Conservation (phyloP, 2,888 invertebrate genomes). For the Melipona beecheii region DNA sequence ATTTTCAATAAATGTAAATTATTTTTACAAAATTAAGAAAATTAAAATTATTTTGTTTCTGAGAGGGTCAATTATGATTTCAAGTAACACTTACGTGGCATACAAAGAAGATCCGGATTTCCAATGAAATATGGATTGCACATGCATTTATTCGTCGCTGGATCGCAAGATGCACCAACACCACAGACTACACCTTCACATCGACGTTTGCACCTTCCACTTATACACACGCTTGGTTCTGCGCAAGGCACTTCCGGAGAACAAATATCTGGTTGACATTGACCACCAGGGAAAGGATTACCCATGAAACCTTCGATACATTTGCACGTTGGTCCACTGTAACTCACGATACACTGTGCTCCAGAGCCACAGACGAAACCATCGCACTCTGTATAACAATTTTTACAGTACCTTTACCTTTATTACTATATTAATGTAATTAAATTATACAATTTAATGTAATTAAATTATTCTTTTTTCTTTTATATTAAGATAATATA, state of each 20-base stretch:
- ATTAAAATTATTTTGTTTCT: no score
- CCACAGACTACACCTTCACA: conserved; percentile 95
- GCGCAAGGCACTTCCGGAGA: conserved; percentile 91
- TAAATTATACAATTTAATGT: no score
- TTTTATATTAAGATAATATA: no score
- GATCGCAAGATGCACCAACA: conserved; percentile 94
- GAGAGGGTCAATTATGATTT: not conserved
- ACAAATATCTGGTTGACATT: conserved; percentile 92
- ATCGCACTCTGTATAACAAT: conserved; percentile 87
- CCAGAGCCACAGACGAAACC: conserved; percentile 91
- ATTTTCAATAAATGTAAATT: no score
- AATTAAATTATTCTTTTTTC: no score
- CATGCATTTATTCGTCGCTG: conserved; percentile 91
- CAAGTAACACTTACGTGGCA: conserved; percentile 91
- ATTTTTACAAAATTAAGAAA: no score
- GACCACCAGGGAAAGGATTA: conserved; percentile 96
- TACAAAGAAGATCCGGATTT: conserved; percentile 94
- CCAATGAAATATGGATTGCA: conserved; percentile 95
- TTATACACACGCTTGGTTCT: conserved; percentile 92
- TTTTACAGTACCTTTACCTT: not conserved
- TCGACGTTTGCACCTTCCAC: conserved; percentile 94
- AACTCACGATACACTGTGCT: conserved; percentile 94
- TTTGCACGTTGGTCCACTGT: conserved; percentile 94
- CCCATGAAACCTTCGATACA: conserved; percentile 94
- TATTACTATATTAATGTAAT: no score